Percentiles rank a stretch among this genome's conserved stretches.
phyloP scores from a whole-genome alignment of 2,888 invertebrate genomes.

The Pemphredon lugubris region DNA sequence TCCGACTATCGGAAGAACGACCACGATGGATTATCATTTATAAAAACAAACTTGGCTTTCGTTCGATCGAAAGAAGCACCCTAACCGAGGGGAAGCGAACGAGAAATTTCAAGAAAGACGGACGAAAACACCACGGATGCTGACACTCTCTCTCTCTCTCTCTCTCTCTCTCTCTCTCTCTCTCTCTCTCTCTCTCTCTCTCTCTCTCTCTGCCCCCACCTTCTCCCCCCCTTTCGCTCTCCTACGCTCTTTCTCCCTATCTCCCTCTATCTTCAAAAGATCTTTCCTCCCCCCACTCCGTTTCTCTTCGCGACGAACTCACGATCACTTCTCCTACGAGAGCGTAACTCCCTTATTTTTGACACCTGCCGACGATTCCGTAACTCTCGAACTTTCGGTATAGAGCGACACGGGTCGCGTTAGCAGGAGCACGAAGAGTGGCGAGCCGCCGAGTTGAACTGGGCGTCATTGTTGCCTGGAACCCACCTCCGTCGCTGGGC shows the following conservation, averaged over 20 bases:
- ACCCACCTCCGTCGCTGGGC: slow-evolving; percentile 66
- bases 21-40: background rate
- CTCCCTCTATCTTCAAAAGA: background rate
- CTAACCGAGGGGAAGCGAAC: no score
- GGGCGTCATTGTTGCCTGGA: slow-evolving; percentile 79
- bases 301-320: no score
- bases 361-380: no score
- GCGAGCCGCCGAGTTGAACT: slow-evolving; percentile 75
- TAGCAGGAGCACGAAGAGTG: slow-evolving; percentile 52
- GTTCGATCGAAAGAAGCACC: background rate
- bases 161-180: no score
- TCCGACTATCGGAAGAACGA: background rate
- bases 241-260: no score
- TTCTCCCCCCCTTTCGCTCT: background rate
- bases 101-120: background rate
- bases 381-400: slow-evolving; percentile 31
- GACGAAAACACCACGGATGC: background rate
- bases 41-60: no score
- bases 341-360: no score
- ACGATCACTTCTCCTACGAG: no score
- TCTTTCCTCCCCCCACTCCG: background rate
- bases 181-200: background rate
- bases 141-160: background rate
- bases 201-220: background rate
- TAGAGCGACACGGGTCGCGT: slow-evolving; percentile 35